Base-by-base conservation (phyloP, 2,113 vertebrate genomes). In the Lagopus leucura region DNA sequence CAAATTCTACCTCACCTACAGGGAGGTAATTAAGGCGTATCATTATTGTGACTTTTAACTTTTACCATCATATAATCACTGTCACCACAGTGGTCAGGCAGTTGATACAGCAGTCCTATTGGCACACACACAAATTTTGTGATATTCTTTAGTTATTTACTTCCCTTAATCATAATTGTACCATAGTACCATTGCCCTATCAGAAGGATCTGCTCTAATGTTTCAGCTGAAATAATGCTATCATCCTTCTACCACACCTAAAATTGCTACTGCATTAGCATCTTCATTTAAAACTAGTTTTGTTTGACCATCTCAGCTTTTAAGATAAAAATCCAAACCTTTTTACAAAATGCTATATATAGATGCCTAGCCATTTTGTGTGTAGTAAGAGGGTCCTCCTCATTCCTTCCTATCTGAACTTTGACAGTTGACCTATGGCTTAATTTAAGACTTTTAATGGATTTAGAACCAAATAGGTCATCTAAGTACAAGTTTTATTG, bases 211-310 rank as follows among this genome's bases (percentile, higher is more conserved):
- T 69, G n/a, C 40, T 85, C 88, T 50, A 54, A 64, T 32, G 30
- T 64, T 85, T 79, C 45, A 88, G 65, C 34, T 4, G 3, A 48
- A 79, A 38, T 38, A 38, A 38, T 10, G 48, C 48, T 79, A n/a
- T 66, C 16, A 18, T 48, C 32, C 32, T 88, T 71, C 54, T 8
- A 77, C 16, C 60, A 60, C 91, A 60, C 50, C 88, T 88, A 87
- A 91, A 89, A 91, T 58, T 90, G 93, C 67, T 94, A 89, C 85
- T 90, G 92, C 81, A 91, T 76, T 89, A 92, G 91, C 82, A 92
- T 78, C 91, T 95, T 79, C 58, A 66, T 79, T 72, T 95, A 84
- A 87, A 94, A 72, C 43, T 47, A 91, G 71, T 28, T 78, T 82
- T 75, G 16, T 87, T 93, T 92, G 93, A 58, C 19, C 91, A 81